Conservation (phyloP, 2,797 vertebrate species). For the Sebastes paucispinis region DNA sequence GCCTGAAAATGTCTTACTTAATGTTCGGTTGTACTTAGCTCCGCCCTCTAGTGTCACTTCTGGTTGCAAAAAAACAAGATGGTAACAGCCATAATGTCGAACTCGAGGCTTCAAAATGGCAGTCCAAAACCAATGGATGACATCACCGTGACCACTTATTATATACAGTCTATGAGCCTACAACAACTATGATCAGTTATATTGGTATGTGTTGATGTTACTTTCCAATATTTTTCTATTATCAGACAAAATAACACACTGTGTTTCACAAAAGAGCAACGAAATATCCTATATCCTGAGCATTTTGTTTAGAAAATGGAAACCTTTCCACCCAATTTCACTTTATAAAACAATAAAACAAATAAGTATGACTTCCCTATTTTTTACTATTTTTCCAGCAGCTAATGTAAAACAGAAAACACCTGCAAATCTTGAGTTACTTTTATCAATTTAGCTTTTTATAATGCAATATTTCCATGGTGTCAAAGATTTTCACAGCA, state of each 20-base stretch:
- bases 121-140: too few species aligned
- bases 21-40: too few species aligned
- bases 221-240: neutral
- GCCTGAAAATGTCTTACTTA: too few species aligned
- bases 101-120: too few species aligned
- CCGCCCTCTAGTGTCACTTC: accelerated
- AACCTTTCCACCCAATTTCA: neutral
- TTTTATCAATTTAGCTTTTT: neutral
- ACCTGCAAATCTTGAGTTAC: neutral
- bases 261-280: neutral
- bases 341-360: neutral
- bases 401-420: neutral
- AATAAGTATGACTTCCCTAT: neutral
- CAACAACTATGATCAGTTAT: neutral
- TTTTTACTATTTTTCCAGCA: neutral
- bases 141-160: too few species aligned
- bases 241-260: neutral
- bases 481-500: neutral
- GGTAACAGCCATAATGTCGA: accelerated
- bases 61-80: too few species aligned
- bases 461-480: neutral
- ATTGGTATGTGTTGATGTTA: neutral
- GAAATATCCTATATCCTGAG: neutral
- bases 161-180: too few species aligned
- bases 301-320: neutral